Evolutionary conservation across 2,113 vertebrate species (phyloP).

Genomic region (Aptenodytes forsteri): DNA sequence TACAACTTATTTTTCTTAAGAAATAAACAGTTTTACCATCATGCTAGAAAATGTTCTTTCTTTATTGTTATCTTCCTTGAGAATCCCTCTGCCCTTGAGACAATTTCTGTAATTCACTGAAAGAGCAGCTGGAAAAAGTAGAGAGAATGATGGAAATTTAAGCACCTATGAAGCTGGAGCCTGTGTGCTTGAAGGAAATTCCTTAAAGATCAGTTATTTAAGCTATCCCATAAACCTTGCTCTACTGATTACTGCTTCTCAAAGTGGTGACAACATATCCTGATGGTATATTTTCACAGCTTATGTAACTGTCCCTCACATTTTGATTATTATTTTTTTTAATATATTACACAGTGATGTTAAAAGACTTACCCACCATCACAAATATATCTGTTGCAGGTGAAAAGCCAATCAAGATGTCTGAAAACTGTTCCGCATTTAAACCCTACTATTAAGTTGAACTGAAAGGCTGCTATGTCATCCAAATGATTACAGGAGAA

Average conservation of each 20-base stretch:
- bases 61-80: constrained; percentile 4
- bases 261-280: not conserved
- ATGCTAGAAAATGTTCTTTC: not conserved
- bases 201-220: not conserved
- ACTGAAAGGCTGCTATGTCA: not conserved
- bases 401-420: not conserved
- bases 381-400: not conserved
- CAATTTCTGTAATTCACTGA: constrained; percentile 29
- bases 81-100: not conserved
- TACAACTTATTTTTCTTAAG: constrained; percentile 8
- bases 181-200: not conserved
- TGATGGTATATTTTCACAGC: not conserved
- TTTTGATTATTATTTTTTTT: not conserved
- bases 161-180: not conserved
- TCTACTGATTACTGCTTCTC: not conserved
- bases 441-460: not conserved
- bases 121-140: not conserved
- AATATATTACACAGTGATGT: not conserved
- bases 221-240: not conserved
- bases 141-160: constrained; percentile 4
- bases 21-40: constrained; percentile 24
- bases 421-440: not conserved
- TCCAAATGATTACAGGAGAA: not conserved
- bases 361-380: not conserved
- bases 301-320: not conserved